phyloP scores from a whole-genome alignment of 2,113 vertebrate genomes.

The Pongo pygmaeus region DNA sequence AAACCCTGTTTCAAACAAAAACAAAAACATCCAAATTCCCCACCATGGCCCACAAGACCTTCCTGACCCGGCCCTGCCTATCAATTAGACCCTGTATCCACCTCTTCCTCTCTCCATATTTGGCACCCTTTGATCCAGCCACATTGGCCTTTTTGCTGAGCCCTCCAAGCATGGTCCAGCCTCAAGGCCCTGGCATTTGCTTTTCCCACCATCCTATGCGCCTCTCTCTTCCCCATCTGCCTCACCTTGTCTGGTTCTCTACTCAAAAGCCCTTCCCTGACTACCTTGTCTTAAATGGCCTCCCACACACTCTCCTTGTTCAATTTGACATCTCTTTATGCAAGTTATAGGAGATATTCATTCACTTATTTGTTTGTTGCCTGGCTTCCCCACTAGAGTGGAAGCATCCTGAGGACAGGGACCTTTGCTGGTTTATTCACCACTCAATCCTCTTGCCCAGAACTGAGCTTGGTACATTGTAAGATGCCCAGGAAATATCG shows the following conservation, averaged over 20 bases:
- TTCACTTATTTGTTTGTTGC: neutral
- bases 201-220: neutral
- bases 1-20: too few species aligned
- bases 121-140: neutral
- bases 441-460: neutral
- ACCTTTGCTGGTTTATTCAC: neutral
- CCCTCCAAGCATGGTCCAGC: neutral
- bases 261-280: neutral
- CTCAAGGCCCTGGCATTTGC: neutral
- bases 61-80: neutral
- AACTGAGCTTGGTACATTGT: neutral
- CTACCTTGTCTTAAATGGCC: neutral
- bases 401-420: neutral
- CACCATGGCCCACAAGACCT: neutral
- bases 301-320: too few species aligned
- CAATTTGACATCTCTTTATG: neutral
- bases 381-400: neutral
- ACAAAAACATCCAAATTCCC: neutral
- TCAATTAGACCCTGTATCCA: neutral
- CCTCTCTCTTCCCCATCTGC: neutral
- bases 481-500: neutral
- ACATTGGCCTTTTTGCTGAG: neutral
- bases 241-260: neutral
- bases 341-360: neutral
- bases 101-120: neutral